Evolutionary conservation across 2,113 vertebrate genomes (phyloP).

Genomic region (Rhinichthys klamathensis): DNA sequence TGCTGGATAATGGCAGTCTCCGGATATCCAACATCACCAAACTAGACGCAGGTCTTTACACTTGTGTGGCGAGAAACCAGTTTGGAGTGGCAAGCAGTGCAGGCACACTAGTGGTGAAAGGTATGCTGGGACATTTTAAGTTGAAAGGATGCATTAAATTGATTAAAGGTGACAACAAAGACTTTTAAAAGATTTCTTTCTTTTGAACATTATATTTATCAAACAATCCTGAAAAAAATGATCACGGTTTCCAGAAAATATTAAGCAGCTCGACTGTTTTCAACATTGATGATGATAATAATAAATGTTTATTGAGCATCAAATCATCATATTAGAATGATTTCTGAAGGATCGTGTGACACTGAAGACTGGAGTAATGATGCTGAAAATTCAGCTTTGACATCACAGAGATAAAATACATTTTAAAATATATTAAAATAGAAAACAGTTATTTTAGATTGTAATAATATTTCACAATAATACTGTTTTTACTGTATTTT

Average conservation of each 20-base stretch:
- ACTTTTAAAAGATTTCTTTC: not conserved
- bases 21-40: slow-evolving; percentile 91
- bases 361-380: not conserved
- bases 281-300: not conserved
- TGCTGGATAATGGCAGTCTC: slow-evolving; percentile 90
- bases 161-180: not conserved
- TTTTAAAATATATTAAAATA: not conserved
- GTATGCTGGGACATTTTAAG: slow-evolving; percentile 68
- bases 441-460: not conserved
- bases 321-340: not conserved
- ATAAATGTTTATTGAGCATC: not conserved
- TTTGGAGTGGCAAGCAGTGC: slow-evolving; percentile 92
- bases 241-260: not conserved
- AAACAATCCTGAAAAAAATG: not conserved
- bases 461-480: not conserved
- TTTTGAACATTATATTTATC: not conserved
- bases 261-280: not conserved
- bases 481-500: not conserved
- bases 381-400: not conserved
- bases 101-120: slow-evolving; percentile 91
- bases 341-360: not conserved
- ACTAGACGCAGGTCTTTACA: slow-evolving; percentile 87
- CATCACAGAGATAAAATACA: not conserved
- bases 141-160: not conserved
- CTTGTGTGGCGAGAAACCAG: slow-evolving; percentile 91